These are phyloP conservation scores for Myripristis murdjan DNA, from an alignment of 2,797 vertebrate genomes.

Conservation along the genomic window DNA sequence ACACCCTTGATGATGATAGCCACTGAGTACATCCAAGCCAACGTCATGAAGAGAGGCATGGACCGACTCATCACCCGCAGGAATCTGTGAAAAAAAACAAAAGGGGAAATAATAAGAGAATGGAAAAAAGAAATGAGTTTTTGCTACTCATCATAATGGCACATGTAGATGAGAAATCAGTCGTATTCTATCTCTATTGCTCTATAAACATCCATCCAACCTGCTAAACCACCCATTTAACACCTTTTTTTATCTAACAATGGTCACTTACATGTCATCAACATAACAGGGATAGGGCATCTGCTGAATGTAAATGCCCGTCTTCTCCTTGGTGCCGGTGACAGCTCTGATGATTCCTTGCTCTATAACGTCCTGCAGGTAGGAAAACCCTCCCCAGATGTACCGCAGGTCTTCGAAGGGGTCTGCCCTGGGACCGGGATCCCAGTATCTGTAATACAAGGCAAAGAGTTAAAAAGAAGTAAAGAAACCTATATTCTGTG, in stretches of 20 bases:
- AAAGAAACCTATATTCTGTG: too few relatives aligned
- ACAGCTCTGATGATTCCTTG: constrained; percentile 95
- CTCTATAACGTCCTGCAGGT: constrained; percentile 96
- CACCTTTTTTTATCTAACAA: not conserved
- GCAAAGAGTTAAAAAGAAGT: not conserved
- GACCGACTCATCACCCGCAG: constrained; percentile 96
- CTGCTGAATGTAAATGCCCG: constrained; percentile 96
- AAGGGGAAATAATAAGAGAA: not conserved
- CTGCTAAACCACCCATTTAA: not conserved
- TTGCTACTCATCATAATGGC: not conserved
- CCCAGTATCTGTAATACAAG: constrained; percentile 91
- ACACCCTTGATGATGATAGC: constrained; percentile 98
- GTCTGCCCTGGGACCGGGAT: constrained; percentile 97
- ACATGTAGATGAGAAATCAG: too few relatives aligned
- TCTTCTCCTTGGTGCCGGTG: constrained; percentile 92
- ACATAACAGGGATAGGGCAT: constrained; percentile 99
- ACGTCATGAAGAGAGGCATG: constrained; percentile 98
- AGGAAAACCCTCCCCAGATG: constrained; percentile 96
- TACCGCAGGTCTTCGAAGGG: constrained; percentile 98
- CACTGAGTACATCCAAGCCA: constrained; percentile 99
- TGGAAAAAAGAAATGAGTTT: not conserved
- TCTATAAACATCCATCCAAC: not conserved
- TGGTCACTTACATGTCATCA: constrained; percentile 92
- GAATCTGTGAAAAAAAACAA: constrained; percentile 84
- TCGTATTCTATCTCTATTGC: too few relatives aligned